Evolutionary conservation across 2,888 invertebrate genomes (phyloP), one percentile per base, ranked within the genome.

Genomic region (Ochropacha duplaris): DNA sequence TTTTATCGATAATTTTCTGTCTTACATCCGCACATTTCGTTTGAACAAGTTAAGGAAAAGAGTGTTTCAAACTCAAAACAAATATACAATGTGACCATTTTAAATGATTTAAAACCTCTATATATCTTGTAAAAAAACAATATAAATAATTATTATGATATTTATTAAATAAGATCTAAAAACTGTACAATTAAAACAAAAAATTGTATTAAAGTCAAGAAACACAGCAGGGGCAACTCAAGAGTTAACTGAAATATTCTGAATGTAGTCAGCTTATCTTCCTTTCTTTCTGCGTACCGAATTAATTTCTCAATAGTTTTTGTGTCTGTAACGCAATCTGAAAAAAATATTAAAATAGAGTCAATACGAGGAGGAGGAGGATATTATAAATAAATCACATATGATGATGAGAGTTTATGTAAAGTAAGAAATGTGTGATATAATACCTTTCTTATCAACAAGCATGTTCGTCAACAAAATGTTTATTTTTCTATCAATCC

Each of bases 401-500:
- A n/a, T n/a, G n/a, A n/a, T n/a, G n/a, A n/a, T n/a, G n/a, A n/a
- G n/a, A n/a, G n/a, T n/a, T n/a, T n/a, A n/a, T n/a, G n/a, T n/a
- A 28, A 9, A 28, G 8, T 28, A 28, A 28, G 9, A 9, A 28
- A 28, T 28, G 1, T 16, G 8, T 6, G 16, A 6, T 39, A 6
- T 6, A n/a, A 22, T 57, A 65, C 67, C 61, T 50, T 60, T 57
- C 34, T 54, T 59, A 19, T 63, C 61, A 4, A 64, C 34, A 8
- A 56, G 44, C 59, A 65, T 59, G 54, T 62, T 59, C 4, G 62
- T 65, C 2, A 69, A 61, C 24, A 66, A 52, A 14, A 60, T 57
- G 14, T 52, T 64, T 14, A 69, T 56, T 50, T 65, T 66, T 4
- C 39, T 36, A 39, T 65, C 66, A 0, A 59, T 44, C 22, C 49